phyloP scores from a whole-genome alignment of 2,113 vertebrate genomes.

The Dipodomys stephensi region DNA sequence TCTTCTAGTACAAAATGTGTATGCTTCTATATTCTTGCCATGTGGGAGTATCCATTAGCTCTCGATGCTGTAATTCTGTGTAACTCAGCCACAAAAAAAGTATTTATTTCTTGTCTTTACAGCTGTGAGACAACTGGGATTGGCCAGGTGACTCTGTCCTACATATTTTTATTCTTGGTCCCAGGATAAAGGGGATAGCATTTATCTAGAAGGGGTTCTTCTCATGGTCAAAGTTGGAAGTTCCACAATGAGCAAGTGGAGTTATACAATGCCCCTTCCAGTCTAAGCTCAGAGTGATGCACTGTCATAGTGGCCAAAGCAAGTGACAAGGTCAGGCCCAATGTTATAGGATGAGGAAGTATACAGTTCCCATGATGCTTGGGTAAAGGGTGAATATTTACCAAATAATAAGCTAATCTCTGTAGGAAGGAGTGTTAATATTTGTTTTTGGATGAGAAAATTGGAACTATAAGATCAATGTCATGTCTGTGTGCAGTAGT shows the following conservation, averaged over 20 bases:
- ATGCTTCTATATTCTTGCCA: background rate
- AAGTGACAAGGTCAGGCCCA: background rate
- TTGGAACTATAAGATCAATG: background rate
- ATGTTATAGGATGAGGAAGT: background rate
- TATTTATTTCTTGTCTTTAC: background rate
- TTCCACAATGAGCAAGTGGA: background rate
- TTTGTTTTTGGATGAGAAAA: slow-evolving; percentile 8
- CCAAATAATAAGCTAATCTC: background rate
- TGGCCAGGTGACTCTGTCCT: background rate
- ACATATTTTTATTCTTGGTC: slow-evolving; percentile 1
- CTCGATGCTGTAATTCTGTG: background rate
- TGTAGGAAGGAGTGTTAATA: background rate
- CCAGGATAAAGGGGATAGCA: background rate
- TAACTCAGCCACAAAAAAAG: background rate
- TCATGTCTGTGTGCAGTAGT: background rate
- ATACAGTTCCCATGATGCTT: background rate
- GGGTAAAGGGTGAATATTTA: background rate
- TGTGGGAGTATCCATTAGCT: background rate
- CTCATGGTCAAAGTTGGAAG: background rate
- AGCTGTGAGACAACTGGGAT: background rate
- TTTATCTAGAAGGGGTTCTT: background rate
- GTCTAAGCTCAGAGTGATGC: background rate
- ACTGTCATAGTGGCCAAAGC: background rate
- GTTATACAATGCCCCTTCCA: background rate
- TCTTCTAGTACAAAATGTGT: background rate